phyloP scores from a whole-genome alignment of 2,113 vertebrate species.

The Oophaga pumilio region DNA sequence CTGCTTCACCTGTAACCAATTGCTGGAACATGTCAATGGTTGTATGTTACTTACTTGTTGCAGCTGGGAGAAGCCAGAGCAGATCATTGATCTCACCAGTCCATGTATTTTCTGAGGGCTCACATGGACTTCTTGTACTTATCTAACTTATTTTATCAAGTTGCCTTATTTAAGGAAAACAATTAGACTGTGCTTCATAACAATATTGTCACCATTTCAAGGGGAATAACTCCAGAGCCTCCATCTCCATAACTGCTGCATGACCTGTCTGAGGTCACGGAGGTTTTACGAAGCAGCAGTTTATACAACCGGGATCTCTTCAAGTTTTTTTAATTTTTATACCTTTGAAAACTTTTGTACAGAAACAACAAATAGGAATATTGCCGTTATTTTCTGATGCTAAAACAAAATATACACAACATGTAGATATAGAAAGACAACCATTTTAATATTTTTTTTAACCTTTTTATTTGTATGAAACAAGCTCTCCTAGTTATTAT shows the following conservation, averaged over 20 bases:
- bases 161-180: not conserved
- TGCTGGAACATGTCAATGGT: not conserved
- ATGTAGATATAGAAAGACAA: too few relatives aligned
- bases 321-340: not conserved
- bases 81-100: not conserved
- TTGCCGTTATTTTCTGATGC: not conserved
- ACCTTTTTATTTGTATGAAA: too few relatives aligned
- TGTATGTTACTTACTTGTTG: not conserved
- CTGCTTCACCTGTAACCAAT: not conserved
- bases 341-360: not conserved
- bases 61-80: not conserved
- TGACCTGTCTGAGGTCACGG: too few relatives aligned
- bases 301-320: too few relatives aligned
- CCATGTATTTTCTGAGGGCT: not conserved
- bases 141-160: not conserved
- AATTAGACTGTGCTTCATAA: not conserved
- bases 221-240: not conserved
- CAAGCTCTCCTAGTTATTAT: too few relatives aligned
- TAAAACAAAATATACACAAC: too few relatives aligned
- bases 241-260: too few relatives aligned
- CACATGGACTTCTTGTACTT: not conserved
- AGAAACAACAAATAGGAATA: not conserved
- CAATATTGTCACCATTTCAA: not conserved
- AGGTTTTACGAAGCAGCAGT: too few relatives aligned
- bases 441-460: too few relatives aligned